Evolutionary conservation across 2,797 vertebrate genomes (phyloP).

Genomic region (Molossus molossus): DNA sequence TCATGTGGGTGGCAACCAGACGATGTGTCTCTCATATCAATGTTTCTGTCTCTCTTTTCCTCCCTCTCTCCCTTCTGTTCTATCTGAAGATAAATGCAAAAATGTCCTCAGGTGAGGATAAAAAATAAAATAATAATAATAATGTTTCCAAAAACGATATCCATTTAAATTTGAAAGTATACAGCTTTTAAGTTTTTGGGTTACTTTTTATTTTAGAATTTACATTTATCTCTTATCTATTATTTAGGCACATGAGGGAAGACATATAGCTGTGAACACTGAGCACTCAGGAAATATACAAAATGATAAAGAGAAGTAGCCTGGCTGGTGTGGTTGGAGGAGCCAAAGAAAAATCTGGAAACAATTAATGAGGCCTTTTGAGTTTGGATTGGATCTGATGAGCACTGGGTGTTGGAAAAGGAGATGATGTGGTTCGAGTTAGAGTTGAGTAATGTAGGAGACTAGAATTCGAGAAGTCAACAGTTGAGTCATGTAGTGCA

Average conservation of each 20-base stretch:
- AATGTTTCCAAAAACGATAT: slow-evolving; percentile 14
- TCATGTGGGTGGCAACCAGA: too few species aligned
- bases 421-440: not conserved
- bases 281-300: not conserved
- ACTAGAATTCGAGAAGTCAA: slow-evolving; percentile 52
- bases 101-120: too few species aligned
- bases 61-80: too few species aligned
- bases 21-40: too few species aligned
- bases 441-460: not conserved
- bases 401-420: slow-evolving; percentile 52
- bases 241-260: slow-evolving; percentile 45
- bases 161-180: slow-evolving; percentile 37
- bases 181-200: not conserved
- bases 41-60: too few species aligned
- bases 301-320: slow-evolving; percentile 38
- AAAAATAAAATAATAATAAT: too few species aligned
- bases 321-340: not conserved
- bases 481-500: not conserved
- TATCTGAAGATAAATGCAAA: too few species aligned
- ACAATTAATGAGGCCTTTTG: not conserved
- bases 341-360: slow-evolving; percentile 50
- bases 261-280: not conserved
- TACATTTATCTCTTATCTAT: slow-evolving; percentile 56
- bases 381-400: slow-evolving; percentile 33
- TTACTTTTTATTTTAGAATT: slow-evolving; percentile 13